Percentiles rank a stretch among this genome's conserved stretches.
phyloP scores from a whole-genome alignment of 2,113 vertebrate species.

The Chauna torquata region DNA sequence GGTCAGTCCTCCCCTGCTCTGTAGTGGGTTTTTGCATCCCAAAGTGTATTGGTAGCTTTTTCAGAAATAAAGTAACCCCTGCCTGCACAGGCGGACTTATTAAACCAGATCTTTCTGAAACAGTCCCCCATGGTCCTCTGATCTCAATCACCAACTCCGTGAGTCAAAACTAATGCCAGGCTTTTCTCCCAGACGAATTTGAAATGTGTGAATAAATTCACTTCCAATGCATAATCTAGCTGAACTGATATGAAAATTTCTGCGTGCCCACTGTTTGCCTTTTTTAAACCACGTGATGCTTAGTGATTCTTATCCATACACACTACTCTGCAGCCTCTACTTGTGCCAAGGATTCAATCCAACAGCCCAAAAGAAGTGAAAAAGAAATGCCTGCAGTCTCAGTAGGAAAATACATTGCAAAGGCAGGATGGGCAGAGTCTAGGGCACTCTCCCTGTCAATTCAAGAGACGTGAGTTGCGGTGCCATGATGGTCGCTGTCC shows the following conservation, averaged over 20 bases:
- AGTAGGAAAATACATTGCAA: background rate
- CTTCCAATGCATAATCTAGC: background rate
- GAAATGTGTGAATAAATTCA: background rate
- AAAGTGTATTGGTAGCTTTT: background rate
- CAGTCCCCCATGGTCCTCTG: background rate
- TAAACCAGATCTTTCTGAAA: background rate
- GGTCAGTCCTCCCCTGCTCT: background rate
- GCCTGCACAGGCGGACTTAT: background rate
- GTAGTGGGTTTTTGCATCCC: background rate
- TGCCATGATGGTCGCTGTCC: background rate
- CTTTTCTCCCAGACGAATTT: background rate
- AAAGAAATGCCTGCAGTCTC: accelerated
- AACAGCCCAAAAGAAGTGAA: background rate
- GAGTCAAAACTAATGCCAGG: background rate
- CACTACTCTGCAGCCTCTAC: background rate
- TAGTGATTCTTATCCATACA: background rate
- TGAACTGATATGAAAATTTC: background rate
- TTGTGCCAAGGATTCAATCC: background rate
- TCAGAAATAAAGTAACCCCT: background rate
- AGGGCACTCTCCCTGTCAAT: background rate
- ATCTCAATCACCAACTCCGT: background rate
- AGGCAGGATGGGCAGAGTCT: background rate
- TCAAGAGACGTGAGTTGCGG: background rate
- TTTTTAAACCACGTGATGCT: background rate
- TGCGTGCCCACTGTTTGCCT: background rate